Conservation (phyloP, 2,888 invertebrate species). For the Tetanocera ferruginea region DNA sequence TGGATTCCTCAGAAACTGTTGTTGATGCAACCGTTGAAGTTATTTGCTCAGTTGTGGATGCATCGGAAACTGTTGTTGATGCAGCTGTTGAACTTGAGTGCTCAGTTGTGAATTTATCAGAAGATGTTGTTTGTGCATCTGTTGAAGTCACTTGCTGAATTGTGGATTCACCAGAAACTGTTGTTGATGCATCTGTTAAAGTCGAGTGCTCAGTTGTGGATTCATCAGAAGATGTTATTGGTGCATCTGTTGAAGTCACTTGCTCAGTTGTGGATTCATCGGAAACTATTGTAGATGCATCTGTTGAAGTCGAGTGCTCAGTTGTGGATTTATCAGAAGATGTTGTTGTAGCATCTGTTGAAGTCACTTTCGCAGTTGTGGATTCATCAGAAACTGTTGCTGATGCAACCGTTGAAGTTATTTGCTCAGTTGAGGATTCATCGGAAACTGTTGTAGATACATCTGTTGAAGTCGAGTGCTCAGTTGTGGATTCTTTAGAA, state of each 20-base stretch:
- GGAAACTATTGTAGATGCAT: background rate
- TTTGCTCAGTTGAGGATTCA: too few relatives aligned
- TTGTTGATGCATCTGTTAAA: background rate
- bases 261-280: background rate
- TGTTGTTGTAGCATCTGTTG: too few relatives aligned
- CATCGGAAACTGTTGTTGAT: background rate
- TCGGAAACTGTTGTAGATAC: too few relatives aligned
- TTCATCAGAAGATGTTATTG: slow-evolving; percentile 5
- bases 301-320: too few relatives aligned
- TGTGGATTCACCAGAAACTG: background rate
- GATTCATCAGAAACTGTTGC: background rate
- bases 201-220: background rate
- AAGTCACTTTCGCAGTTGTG: background rate
- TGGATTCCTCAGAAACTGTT: background rate
- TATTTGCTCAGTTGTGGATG: background rate
- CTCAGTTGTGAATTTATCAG: background rate
- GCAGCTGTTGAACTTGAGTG: background rate
- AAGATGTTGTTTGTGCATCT: background rate
- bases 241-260: background rate
- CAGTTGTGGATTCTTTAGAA: too few relatives aligned
- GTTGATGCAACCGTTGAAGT: background rate
- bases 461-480: too few relatives aligned
- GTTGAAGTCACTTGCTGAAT: background rate
- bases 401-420: background rate
- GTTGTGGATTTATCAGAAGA: too few relatives aligned